Conservation (phyloP, 2,888 invertebrate genomes). For the Saturnia pavonia region DNA sequence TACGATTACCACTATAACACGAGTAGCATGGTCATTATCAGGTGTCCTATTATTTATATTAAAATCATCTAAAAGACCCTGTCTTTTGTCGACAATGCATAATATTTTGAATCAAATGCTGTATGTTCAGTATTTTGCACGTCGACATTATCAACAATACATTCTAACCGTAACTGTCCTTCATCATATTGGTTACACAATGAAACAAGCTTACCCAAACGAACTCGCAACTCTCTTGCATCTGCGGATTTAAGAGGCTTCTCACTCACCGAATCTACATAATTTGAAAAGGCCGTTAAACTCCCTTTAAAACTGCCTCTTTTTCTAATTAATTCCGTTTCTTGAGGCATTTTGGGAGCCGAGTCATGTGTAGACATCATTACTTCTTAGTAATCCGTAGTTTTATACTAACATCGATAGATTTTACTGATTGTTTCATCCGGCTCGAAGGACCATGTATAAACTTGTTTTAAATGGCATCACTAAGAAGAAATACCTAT, state of each 20-base stretch:
- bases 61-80: neutral
- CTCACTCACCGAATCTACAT: constrained; percentile 1
- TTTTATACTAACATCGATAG: too few species aligned
- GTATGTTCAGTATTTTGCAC: neutral
- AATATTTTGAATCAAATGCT: neutral
- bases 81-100: neutral
- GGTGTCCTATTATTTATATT: neutral
- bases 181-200: neutral
- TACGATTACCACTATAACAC: neutral
- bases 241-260: constrained; percentile 13
- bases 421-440: too few species aligned
- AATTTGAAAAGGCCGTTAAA: constrained; percentile 20
- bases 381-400: too few species aligned
- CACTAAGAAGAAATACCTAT: too few species aligned
- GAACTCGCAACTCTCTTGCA: constrained; percentile 20
- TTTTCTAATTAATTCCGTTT: constrained; percentile 20
- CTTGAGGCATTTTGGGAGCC: neutral
- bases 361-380: too few species aligned
- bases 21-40: neutral
- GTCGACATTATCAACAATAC: neutral
- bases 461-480: too few species aligned
- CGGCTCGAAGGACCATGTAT: too few species aligned
- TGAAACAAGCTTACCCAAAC: constrained; percentile 20
- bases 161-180: neutral
- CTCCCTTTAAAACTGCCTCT: constrained; percentile 23